Evolutionary conservation across 2,797 vertebrate genomes (phyloP).

Genomic region (Gadopsis bispinosus): DNA sequence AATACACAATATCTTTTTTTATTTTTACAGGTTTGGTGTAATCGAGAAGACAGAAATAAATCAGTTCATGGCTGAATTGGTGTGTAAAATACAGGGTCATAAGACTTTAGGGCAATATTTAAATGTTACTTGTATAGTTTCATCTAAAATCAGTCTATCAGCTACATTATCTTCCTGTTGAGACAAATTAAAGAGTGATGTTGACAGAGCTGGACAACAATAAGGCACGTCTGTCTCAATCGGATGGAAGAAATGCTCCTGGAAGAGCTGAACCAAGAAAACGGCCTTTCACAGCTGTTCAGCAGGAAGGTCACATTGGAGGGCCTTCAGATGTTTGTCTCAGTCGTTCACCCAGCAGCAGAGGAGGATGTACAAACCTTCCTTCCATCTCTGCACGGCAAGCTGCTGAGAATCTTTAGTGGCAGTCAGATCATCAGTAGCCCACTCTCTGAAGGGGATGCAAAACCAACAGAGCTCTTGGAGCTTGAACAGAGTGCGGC

Average conservation of each 20-base stretch:
- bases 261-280: neutral
- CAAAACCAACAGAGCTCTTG: neutral
- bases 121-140: neutral
- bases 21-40: neutral
- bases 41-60: neutral
- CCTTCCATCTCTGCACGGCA: neutral
- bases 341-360: neutral
- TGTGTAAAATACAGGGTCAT: neutral
- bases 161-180: neutral
- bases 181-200: neutral
- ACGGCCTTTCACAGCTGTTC: neutral
- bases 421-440: neutral
- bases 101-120: neutral
- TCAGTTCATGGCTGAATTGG: neutral
- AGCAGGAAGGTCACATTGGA: neutral
- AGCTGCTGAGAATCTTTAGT: neutral
- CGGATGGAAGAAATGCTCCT: neutral
- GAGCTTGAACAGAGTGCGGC: neutral
- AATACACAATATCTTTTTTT: neutral
- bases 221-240: neutral
- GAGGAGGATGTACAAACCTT: neutral
- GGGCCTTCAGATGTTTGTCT: neutral
- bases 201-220: conserved; percentile 1
- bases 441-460: neutral
- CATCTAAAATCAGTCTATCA: neutral